Evolutionary conservation across 2,113 vertebrate genomes (phyloP).

Genomic region (Cercopithecus mona): DNA sequence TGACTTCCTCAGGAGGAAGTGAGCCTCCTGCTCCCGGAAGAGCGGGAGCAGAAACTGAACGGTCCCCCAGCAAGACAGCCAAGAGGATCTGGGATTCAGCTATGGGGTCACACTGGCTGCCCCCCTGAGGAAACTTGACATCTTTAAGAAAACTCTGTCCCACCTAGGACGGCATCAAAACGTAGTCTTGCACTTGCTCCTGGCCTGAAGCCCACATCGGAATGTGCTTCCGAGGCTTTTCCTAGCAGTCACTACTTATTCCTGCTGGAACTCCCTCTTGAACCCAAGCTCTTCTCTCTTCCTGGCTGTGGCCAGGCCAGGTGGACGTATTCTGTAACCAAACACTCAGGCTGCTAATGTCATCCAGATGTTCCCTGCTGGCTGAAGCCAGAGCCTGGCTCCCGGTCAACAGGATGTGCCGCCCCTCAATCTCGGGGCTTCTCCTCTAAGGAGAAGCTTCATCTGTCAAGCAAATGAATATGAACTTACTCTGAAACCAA

Average conservation of each 20-base stretch:
- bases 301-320: fast-evolving
- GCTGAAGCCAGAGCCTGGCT: slow-evolving; percentile 13
- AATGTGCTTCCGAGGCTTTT: fast-evolving
- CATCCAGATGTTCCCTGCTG: slow-evolving; percentile 61
- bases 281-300: neutral
- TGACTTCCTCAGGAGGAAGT: neutral
- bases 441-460: neutral
- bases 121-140: neutral
- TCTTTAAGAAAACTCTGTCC: neutral
- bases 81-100: neutral
- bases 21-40: neutral
- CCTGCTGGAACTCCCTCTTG: neutral
- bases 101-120: neutral
- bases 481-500: neutral
- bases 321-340: slow-evolving; percentile 57
- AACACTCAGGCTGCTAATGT: slow-evolving; percentile 49
- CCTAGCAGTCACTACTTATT: neutral
- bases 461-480: neutral
- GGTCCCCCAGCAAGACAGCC: neutral
- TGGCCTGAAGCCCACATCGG: neutral
- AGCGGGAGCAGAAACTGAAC: neutral
- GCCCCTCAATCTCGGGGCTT: neutral
- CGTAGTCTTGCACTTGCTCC: neutral
- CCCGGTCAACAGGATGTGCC: slow-evolving; percentile 54
- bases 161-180: neutral